Base-by-base conservation (phyloP, 1,140 invertebrate species). In the Drosophila rhopaloa region DNA sequence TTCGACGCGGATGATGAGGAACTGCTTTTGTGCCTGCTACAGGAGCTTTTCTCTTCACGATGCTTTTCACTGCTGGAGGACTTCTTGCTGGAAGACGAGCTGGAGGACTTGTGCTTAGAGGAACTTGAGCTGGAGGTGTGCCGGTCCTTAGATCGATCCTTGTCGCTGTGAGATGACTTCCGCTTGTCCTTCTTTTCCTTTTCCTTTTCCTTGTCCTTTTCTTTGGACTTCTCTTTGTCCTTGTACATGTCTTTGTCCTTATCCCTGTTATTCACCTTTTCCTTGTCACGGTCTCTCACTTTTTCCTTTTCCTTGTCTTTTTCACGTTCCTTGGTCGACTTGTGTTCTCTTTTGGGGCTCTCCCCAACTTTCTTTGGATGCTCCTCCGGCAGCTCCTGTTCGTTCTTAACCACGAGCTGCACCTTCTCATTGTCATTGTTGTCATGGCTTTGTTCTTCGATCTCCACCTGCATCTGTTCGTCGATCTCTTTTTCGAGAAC, bases 61-160 rank as follows among this genome's bases (percentile, higher is more conserved):
- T 81, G 61, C 41, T 78, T 61, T 61, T 78, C 63, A 59, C 70
- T 83, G 70, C 83, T 60, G 55, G 86, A 60, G 58, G 91, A 67
- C 19, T 91, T 91, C 4, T 44, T 76, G 13, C 62, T 66, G 14
- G 83, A 75, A 13, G 81, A 85, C 7, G 75, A 77, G 19, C 63
- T 57, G 27, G 68, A 76, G 7, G 83, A 73, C 60, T 88, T 91
- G 48, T 86, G 90, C 37, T 57, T 85, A 8, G 77, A 71, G 2
- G 47, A 72, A 41, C 66, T 68, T 9, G 65, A 76, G 53, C 77
- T 83, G 0, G 79, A 84, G 13, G 61, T 73, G 11, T 68, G 70
- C 10, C 65, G 61, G 11, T 83, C 81, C 13, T 43, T 71, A 3
- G 57, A 70, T 0, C 63, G 85, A 29, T 88, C 63, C 14, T 71